Base-by-base conservation (phyloP, 2,888 invertebrate species). In the Coecobrya sp. region DNA sequence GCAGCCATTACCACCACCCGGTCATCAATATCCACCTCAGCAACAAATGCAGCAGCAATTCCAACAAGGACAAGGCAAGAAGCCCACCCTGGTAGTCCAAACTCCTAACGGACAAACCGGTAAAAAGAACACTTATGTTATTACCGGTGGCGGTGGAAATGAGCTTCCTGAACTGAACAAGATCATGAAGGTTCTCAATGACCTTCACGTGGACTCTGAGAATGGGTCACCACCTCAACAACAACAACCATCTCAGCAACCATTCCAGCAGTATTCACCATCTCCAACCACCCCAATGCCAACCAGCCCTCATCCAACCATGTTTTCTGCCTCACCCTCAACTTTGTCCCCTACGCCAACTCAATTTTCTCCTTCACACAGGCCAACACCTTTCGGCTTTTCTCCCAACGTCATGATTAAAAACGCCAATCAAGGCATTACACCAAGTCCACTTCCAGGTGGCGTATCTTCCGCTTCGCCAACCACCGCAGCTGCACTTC, bases 131-230 rank as follows among this genome's bases (percentile, higher is more conserved):
- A 93, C 93, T 1, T 93, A 92, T 27, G 93, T 93, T 0, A 93
- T 93, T n/a, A 89, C 93, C 36, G 36, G 36, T 7, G 36, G 36
- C n/a, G 92, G 92, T 16, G 93, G 90, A 84, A 68, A 55, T 27
- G 84, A 93, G 59, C 79, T 93, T 49, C 93, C 93, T 3, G 93
- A 93, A 25, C 82, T 93, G 22, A 92, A 93, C 25, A 93, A 93
- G 55, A 93, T 93, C 55, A 93, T 93, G 93, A 93, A 93, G 45
- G 93, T 93, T 8, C 55, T 93, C 7, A 93, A 93, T 25, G 93
- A 93, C 42, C 88, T 93, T 55, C 90, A 93, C 86, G 88, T 90
- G 1, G 91, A 93, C 36, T 68, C 88, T 16, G 86, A 88, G 13
- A 92, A 86, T 27, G 16, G 81, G 22, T 88, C 93, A 25, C 86